phyloP scores from a whole-genome alignment of 2,888 invertebrate species.

The Amphimallon solstitiale region DNA sequence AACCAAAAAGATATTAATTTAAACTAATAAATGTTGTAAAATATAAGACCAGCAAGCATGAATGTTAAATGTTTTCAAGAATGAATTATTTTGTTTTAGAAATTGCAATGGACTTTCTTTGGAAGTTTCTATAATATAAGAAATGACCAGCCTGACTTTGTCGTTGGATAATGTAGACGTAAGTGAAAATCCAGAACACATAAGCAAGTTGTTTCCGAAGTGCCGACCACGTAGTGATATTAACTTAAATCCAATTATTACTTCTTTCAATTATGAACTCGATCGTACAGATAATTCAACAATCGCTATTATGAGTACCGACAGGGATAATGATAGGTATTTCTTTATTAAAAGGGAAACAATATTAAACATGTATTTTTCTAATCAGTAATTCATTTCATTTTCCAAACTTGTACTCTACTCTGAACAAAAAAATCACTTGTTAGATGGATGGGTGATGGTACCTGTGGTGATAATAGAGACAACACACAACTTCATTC shows the following conservation, averaged over 20 bases:
- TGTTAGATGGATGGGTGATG: conserved; percentile 61
- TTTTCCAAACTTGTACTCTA: background rate
- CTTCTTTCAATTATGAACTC: conserved; percentile 60
- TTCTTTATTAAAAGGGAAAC: conserved; percentile 27
- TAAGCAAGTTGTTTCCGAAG: conserved; percentile 87
- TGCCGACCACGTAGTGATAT: conserved; percentile 78
- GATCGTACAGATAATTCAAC: conserved; percentile 61
- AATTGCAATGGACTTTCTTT: conserved; percentile 32
- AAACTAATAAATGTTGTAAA: too few relatives aligned
- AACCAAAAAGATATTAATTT: too few relatives aligned
- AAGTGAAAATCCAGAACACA: conserved; percentile 74
- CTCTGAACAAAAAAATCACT: conserved; percentile 36
- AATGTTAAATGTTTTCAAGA: too few relatives aligned
- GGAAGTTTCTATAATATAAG: conserved; percentile 43
- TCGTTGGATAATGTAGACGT: conserved; percentile 64
- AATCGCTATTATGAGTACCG: conserved; percentile 65
- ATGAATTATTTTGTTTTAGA: conserved; percentile 12
- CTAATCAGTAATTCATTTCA: conserved; percentile 24
- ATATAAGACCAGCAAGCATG: too few relatives aligned
- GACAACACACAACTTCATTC: conserved; percentile 62
- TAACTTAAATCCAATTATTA: conserved; percentile 66
- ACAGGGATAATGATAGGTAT: conserved; percentile 63
- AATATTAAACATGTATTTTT: too few relatives aligned
- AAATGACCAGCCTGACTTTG: conserved; percentile 64
- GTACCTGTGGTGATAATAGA: conserved; percentile 60